These are phyloP conservation scores for Oreochromis mossambicus DNA, from an alignment of 2,797 vertebrate genomes.

Conservation along the genomic window DNA sequence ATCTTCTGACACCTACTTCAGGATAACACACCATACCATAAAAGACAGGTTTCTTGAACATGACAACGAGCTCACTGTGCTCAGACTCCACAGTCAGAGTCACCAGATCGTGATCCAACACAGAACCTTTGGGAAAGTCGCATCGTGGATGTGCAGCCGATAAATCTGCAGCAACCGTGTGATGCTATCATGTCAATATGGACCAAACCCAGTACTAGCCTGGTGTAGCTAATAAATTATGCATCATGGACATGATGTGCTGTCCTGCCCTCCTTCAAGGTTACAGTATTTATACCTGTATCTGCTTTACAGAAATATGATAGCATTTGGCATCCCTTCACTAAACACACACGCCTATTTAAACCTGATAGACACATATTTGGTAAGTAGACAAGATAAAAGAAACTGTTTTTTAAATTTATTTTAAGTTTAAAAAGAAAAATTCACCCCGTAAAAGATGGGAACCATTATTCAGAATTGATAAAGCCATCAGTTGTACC, in stretches of 20 bases:
- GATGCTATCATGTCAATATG: not conserved
- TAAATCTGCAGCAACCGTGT: not conserved
- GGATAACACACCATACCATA: not conserved
- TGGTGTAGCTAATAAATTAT: not conserved
- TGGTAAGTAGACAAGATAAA: not conserved
- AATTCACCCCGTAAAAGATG: rapidly evolving
- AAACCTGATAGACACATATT: not conserved
- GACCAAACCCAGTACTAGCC: not conserved
- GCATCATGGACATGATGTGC: not conserved
- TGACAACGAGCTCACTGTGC: not conserved
- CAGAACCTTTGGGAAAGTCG: not conserved
- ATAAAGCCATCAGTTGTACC: rapidly evolving
- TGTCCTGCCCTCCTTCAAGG: not conserved
- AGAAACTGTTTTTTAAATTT: not conserved
- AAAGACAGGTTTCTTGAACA: not conserved
- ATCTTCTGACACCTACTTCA: not conserved
- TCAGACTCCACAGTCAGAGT: not conserved
- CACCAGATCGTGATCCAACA: not conserved
- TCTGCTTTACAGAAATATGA: rapidly evolving
- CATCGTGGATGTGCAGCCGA: rapidly evolving
- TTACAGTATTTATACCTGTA: not conserved
- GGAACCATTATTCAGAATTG: not conserved
- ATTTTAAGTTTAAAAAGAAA: not conserved
- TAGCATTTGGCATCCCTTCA: not conserved
- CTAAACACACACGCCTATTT: not conserved